These are phyloP conservation scores for Odontocolon sp. DNA, from an alignment of 2,888 invertebrate genomes.

Conservation along the genomic window DNA sequence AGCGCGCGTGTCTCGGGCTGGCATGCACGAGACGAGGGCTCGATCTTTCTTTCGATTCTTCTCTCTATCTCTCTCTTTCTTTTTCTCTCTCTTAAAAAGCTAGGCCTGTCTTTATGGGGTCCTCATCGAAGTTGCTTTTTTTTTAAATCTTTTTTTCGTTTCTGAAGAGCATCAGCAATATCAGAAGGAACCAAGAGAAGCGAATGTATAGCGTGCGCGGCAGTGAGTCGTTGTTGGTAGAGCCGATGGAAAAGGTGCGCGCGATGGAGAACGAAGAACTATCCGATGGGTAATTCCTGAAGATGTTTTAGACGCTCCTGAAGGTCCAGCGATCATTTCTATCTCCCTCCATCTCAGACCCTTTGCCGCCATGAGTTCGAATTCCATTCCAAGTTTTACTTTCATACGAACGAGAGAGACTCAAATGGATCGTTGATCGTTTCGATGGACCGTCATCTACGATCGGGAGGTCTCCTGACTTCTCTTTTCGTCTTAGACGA, in stretches of 20 bases:
- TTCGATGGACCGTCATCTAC: constrained; percentile 58
- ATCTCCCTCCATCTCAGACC: too few species aligned
- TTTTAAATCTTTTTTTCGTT: not conserved
- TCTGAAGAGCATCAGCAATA: not conserved
- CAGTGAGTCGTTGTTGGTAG: too few species aligned
- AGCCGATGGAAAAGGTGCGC: too few species aligned
- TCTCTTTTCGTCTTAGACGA: constrained; percentile 39
- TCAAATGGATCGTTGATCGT: constrained; percentile 47
- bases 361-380: not conserved
- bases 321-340: too few species aligned
- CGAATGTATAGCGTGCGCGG: too few species aligned
- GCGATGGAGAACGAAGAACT: too few species aligned
- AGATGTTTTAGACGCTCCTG: too few species aligned
- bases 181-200: too few species aligned
- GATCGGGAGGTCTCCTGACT: constrained; percentile 57
- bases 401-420: constrained; percentile 5
- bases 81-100: constrained; percentile 24
- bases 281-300: constrained; percentile 50
- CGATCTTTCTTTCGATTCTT: constrained; percentile 8
- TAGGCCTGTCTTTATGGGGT: constrained; percentile 34
- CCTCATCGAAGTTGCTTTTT: not conserved
- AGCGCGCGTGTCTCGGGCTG: constrained; percentile 58
- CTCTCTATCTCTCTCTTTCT: too few species aligned
- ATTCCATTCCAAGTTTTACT: constrained; percentile 13
- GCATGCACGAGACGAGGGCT: not conserved